Conservation (phyloP, 2,888 invertebrate species). For the Bombyx huttoni region DNA sequence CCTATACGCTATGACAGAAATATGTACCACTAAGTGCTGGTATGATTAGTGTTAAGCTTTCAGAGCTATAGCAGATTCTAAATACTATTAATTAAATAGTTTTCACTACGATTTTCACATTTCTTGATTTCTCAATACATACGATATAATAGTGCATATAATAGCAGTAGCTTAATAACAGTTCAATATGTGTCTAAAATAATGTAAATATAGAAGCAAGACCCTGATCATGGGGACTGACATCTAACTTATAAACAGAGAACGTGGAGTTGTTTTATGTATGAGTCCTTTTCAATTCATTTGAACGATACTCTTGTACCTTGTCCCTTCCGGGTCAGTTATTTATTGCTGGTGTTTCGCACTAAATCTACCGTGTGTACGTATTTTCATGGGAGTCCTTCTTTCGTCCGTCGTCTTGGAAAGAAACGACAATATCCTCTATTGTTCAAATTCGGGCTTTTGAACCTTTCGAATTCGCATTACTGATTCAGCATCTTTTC, state of each 20-base stretch:
- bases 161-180: neutral
- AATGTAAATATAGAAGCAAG: constrained; percentile 44
- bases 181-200: neutral
- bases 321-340: constrained; percentile 68
- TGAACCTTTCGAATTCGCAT: constrained; percentile 9
- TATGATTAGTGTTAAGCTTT: too few species aligned
- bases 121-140: neutral
- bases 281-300: constrained; percentile 68
- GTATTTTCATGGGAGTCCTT: constrained; percentile 36
- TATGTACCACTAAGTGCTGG: too few species aligned
- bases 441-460: constrained; percentile 17
- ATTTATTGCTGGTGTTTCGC: constrained; percentile 62
- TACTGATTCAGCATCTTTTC: constrained; percentile 12
- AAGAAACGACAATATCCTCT: constrained; percentile 28
- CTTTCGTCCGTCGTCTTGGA: constrained; percentile 17
- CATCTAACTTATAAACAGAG: constrained; percentile 36
- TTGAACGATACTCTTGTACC: constrained; percentile 58
- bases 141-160: neutral
- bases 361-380: constrained; percentile 44
- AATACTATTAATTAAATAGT: too few species aligned
- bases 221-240: constrained; percentile 39
- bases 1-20: too few species aligned
- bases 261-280: constrained; percentile 58
- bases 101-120: too few species aligned
- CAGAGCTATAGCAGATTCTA: too few species aligned